Evolutionary conservation across 2,888 invertebrate genomes (phyloP).

Genomic region (Morpho achilles): DNA sequence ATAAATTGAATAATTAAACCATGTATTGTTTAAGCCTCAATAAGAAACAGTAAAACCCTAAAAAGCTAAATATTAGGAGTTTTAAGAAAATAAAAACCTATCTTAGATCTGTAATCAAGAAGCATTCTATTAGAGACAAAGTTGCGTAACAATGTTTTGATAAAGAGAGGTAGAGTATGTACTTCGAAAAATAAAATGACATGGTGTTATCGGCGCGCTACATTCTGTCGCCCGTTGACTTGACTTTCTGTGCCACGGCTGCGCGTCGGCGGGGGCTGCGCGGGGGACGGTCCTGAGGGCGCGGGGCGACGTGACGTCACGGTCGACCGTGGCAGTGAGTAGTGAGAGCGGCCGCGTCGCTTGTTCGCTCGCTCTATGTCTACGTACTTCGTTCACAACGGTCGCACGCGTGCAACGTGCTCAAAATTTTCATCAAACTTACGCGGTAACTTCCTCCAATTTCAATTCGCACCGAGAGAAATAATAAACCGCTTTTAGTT

Average conservation of each 20-base stretch:
- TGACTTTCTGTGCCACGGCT: conserved; percentile 74
- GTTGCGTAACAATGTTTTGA: conserved; percentile 67
- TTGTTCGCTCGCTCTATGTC: conserved; percentile 64
- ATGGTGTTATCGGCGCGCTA: conserved; percentile 72
- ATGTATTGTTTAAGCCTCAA: too few species aligned
- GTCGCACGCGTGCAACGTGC: conserved; percentile 72
- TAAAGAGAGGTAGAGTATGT: conserved; percentile 44
- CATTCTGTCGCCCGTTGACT: conserved; percentile 66
- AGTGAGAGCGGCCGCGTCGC: conserved; percentile 73
- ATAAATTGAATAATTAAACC: too few species aligned
- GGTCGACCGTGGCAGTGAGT: conserved; percentile 78
- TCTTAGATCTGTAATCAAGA: background rate
- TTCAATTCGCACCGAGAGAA: conserved; percentile 43
- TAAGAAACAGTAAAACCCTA: too few species aligned
- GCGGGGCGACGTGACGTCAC: conserved; percentile 68
- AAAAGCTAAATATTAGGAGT: too few species aligned
- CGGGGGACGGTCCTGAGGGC: conserved; percentile 37
- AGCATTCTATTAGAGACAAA: conserved; percentile 49
- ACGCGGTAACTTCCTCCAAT: conserved; percentile 53
- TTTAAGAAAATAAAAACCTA: too few species aligned
- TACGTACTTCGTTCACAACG: conserved; percentile 71
- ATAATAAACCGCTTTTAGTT: conserved; percentile 56
- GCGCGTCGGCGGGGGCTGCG: conserved; percentile 42
- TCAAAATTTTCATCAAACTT: conserved; percentile 45
- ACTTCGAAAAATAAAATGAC: conserved; percentile 56